phyloP scores from a whole-genome alignment of 35 echinoderm and acorn worm species.

The Heliocidaris erythrogramma region DNA sequence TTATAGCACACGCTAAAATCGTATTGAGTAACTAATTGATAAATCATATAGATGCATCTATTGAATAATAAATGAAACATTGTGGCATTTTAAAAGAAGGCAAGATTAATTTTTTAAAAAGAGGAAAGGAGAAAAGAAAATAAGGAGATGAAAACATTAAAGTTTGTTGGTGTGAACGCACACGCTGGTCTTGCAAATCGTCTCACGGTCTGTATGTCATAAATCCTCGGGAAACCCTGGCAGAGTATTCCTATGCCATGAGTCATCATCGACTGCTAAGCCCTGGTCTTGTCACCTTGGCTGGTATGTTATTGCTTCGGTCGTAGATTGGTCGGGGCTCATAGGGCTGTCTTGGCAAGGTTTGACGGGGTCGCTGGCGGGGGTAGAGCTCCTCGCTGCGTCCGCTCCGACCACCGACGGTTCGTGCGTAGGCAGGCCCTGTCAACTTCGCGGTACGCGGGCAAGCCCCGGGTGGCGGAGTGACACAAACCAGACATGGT shows the following conservation, averaged over 20 bases:
- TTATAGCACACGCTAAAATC: too few relatives aligned
- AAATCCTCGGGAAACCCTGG: slow-evolving; percentile 48
- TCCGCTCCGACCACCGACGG: neutral
- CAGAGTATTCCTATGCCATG: slow-evolving; percentile 36
- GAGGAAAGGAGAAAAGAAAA: neutral
- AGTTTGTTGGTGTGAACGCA: neutral
- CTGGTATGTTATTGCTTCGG: neutral
- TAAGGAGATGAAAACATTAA: neutral
- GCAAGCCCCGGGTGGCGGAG: neutral
- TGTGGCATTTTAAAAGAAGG: too few relatives aligned
- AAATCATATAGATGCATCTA: too few relatives aligned
- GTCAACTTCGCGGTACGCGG: neutral
- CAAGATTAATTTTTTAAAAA: too few relatives aligned
- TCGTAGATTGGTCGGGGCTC: neutral
- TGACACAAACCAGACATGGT: slow-evolving; percentile 42
- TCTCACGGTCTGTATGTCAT: slow-evolving; percentile 31
- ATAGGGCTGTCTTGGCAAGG: neutral
- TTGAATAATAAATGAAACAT: too few relatives aligned
- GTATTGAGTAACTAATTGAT: too few relatives aligned
- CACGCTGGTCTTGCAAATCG: neutral
- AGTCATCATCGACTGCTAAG: slow-evolving; percentile 20
- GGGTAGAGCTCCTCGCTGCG: neutral
- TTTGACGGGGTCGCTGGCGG: neutral
- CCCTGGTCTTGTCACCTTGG: slow-evolving; percentile 3
- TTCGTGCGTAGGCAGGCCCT: slow-evolving; percentile 6